A percentile compares a stretch with the other conserved stretches of the same genome.
Evolutionary conservation across 2,113 vertebrate genomes (phyloP).

Genomic region (crab-eating macaque (Macaca fascicularis)): T2T-MFA8v1.1 NC_088395.1:146498501-146499000

Average conservation of each 20-base stretch:
- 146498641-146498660: conserved; percentile 28
- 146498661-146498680: conserved; percentile 71
- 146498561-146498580: conserved; percentile 57
- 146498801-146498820: conserved; percentile 74
- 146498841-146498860: conserved; percentile 64
- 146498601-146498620: conserved; percentile 71
- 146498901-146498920: conserved; percentile 31
- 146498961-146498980: conserved; percentile 16
- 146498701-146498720: conserved; percentile 61
- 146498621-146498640: conserved; percentile 59
- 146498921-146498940: not conserved
- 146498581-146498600: conserved; percentile 49
- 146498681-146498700: conserved; percentile 59
- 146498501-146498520: not conserved
- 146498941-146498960: conserved; percentile 35
- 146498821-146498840: conserved; percentile 34
- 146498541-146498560: not conserved
- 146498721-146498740: conserved; percentile 64
- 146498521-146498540: not conserved
- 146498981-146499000: not conserved
- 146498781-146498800: conserved; percentile 74
- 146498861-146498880: conserved; percentile 46
- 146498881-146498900: conserved; percentile 19
- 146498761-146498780: conserved; percentile 77
- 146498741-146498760: conserved; percentile 73